Evolutionary conservation across 2,888 invertebrate genomes (phyloP).

Genomic region (Prenolepis imparis): DNA sequence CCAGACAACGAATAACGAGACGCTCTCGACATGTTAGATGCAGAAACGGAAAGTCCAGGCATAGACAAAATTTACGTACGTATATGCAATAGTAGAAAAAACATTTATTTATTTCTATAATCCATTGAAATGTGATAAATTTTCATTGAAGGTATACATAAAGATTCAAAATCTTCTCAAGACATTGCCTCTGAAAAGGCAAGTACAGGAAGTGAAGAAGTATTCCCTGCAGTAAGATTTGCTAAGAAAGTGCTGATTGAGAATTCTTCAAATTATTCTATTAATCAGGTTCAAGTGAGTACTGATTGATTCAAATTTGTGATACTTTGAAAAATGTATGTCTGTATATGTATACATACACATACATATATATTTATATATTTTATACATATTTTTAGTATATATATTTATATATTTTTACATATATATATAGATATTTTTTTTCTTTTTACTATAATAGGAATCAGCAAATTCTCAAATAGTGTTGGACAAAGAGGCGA

Average conservation of each 20-base stretch:
- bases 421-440: not conserved
- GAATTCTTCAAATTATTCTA: constrained; percentile 62
- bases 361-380: too few species aligned
- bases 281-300: constrained; percentile 64
- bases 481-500: constrained; percentile 65
- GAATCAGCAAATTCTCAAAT: constrained; percentile 65
- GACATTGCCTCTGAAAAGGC: constrained; percentile 77
- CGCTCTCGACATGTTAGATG: constrained; percentile 80
- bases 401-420: too few species aligned
- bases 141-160: constrained; percentile 72
- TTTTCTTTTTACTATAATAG: constrained; percentile 41
- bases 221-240: constrained; percentile 82
- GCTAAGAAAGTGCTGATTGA: constrained; percentile 83
- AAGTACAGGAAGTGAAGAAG: constrained; percentile 73
- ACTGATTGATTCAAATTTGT: not conserved
- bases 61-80: constrained; percentile 79
- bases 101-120: constrained; percentile 15
- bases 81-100: constrained; percentile 32
- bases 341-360: not conserved
- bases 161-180: constrained; percentile 78
- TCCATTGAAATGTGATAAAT: not conserved
- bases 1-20: constrained; percentile 75
- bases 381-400: too few species aligned
- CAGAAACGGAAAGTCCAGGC: constrained; percentile 81
- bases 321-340: not conserved